Percentiles rank a stretch among this genome's conserved stretches.
These are phyloP conservation scores for Drosophila funebris DNA, from an alignment of 1,140 invertebrate species.

Conservation along the genomic window DNA sequence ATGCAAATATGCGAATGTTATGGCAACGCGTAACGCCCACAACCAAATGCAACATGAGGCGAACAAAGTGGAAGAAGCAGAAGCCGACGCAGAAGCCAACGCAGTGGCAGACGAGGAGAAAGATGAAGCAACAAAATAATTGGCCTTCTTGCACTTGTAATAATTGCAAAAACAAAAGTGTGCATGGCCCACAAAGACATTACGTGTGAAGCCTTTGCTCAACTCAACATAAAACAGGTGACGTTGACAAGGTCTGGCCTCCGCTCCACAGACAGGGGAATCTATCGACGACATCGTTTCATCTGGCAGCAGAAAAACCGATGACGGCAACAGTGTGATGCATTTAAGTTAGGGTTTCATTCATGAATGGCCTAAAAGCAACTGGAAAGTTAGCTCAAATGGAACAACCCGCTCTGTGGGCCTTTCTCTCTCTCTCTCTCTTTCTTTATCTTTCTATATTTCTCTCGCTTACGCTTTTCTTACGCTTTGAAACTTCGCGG, in stretches of 20 bases:
- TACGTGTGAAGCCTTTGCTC: conserved; percentile 10
- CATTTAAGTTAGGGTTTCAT: conserved; percentile 29
- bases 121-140: conserved; percentile 47
- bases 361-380: conserved; percentile 31
- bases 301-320: background rate
- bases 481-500: conserved; percentile 34
- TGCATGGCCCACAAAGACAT: background rate
- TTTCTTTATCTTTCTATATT: background rate
- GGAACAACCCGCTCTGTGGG: conserved; percentile 19
- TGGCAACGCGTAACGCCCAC: conserved; percentile 51
- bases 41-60: conserved; percentile 27
- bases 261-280: background rate
- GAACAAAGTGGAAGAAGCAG: background rate
- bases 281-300: background rate
- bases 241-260: background rate
- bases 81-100: conserved; percentile 13
- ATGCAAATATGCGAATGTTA: conserved; percentile 57
- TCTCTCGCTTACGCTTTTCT: conserved; percentile 8
- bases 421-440: conserved; percentile 3
- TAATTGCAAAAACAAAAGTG: conserved; percentile 18
- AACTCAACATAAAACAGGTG: conserved; percentile 14
- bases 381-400: conserved; percentile 13
- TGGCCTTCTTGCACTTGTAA: conserved; percentile 32
- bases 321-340: background rate
- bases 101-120: conserved; percentile 11